Percentiles rank a stretch among this genome's conserved stretches.
Conservation (phyloP, 2,797 vertebrate genomes). For the Carcharodon carcharias region DNA sequence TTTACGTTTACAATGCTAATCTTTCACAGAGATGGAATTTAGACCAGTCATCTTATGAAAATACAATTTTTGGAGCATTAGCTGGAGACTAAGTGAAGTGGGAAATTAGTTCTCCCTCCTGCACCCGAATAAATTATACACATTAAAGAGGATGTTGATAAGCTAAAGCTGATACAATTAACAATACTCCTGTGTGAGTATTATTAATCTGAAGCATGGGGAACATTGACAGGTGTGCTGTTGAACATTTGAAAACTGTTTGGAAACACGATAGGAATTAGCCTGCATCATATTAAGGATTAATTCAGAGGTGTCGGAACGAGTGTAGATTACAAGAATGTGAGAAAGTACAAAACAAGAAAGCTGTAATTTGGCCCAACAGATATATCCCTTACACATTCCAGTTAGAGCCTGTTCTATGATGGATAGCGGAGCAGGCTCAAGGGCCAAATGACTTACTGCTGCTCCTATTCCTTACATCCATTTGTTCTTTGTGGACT, state of each 20-base stretch:
- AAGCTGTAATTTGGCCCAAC: not conserved
- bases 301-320: not conserved
- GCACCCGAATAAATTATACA: conserved; percentile 30
- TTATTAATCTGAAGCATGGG: not conserved
- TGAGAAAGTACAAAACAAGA: not conserved
- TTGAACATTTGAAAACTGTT: not conserved
- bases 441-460: not conserved
- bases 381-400: not conserved
- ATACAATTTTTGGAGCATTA: conserved; percentile 10
- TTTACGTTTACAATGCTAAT: conserved; percentile 11
- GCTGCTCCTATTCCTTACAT: not conserved
- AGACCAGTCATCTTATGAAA: conserved; percentile 7
- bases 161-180: not conserved
- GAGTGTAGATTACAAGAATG: not conserved
- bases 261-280: not conserved
- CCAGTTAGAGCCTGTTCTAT: not conserved
- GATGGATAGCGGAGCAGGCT: not conserved
- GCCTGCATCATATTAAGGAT: not conserved
- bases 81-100: conserved; percentile 14
- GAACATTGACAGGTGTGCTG: not conserved
- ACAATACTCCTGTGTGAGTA: not conserved
- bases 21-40: conserved; percentile 1
- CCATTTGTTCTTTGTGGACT: not conserved
- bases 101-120: conserved; percentile 31
- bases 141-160: not conserved